Base-by-base conservation (phyloP, 2,113 vertebrate species). In the Labeo rohita region DNA sequence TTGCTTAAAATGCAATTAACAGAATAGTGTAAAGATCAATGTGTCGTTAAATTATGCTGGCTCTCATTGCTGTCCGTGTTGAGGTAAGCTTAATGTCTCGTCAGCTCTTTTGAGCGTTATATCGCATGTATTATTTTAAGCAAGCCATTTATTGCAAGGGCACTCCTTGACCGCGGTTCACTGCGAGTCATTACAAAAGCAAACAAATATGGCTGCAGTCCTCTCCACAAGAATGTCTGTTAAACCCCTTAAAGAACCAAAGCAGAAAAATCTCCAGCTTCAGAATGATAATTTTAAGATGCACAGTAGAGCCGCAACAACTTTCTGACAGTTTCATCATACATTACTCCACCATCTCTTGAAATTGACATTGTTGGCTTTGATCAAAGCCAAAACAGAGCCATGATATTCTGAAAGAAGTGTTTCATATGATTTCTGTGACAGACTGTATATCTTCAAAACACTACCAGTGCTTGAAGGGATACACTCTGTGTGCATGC, bases 271-370 rank as follows among this genome's bases (percentile, higher is more conserved):
- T 87, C 92, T 88, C 89, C 90, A 88, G 90, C 83, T 90, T 91
- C 61, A 90, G 86, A 92, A 92, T 92, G 80, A 93, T 94, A 92
- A 94, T 94, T 95, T 94, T 92, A 93, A 94, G 92, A 93, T 91
- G 89, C 92, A 91, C 88, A 86, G 91, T 91, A 91, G 88, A 92
- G 90, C 50, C 15, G 91, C 90, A 91, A 93, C 91, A 94, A 93
- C 93, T 95, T 95, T 95, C 93, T 94, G 93, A 94, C 93, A 93
- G 93, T 95, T 95, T 95, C 95, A 94, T 95, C 94, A 95, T 94
- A 87, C 91, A 89, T 92, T 94, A 93, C 93, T 92, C 92, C 89
- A 90, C 90, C 90, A 89, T 89, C 92, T 95, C 90, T 87, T 80
- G 89, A 94, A 95, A 94, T 92, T 94, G 93, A 95, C 93, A 93